These are phyloP conservation scores for Polydrusus cervinus DNA, from an alignment of 2,888 invertebrate genomes.

Conservation along the genomic window DNA sequence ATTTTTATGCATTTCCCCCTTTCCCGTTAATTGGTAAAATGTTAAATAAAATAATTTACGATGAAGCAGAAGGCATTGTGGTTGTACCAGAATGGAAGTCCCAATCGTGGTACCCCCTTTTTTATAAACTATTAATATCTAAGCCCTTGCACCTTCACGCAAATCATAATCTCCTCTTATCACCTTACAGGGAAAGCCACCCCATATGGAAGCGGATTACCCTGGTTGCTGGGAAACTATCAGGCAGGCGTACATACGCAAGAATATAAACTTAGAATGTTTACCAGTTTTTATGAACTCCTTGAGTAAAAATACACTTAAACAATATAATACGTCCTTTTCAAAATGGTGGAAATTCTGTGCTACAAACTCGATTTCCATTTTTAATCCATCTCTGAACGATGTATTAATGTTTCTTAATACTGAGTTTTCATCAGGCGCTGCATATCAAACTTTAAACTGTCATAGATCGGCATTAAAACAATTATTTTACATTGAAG, in stretches of 20 bases:
- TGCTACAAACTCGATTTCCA: not conserved
- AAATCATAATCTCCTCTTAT: conserved; percentile 55
- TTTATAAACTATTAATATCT: conserved; percentile 36
- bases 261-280: conserved; percentile 43
- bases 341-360: conserved; percentile 21
- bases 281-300: not conserved
- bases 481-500: not conserved
- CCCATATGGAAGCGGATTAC: conserved; percentile 57
- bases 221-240: conserved; percentile 58
- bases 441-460: conserved; percentile 36
- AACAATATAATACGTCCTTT: conserved; percentile 5
- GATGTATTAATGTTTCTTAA: not conserved
- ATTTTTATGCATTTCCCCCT: conserved; percentile 62
- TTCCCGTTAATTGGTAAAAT: conserved; percentile 59
- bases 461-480: not conserved
- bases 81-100: conserved; percentile 61
- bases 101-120: conserved; percentile 61
- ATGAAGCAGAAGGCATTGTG: conserved; percentile 61
- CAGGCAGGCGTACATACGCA: conserved; percentile 56
- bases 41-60: conserved; percentile 61
- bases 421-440: not conserved
- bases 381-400: not conserved
- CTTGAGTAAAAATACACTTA: not conserved
- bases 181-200: conserved; percentile 59
- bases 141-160: conserved; percentile 57